These are phyloP conservation scores for Scotopteryx bipunctaria DNA, from an alignment of 2,888 invertebrate genomes.

Conservation along the genomic window DNA sequence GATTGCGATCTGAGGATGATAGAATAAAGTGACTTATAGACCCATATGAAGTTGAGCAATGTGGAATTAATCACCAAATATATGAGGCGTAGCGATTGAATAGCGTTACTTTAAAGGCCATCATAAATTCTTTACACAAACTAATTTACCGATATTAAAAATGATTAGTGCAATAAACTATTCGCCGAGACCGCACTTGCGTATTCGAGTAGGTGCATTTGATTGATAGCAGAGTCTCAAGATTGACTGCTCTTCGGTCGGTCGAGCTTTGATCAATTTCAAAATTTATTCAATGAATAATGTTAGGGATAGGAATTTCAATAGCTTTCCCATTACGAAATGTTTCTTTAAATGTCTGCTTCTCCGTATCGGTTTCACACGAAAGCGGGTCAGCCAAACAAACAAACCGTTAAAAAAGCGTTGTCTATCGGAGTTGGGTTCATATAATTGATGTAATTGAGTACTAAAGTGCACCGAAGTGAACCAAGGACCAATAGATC, in stretches of 20 bases:
- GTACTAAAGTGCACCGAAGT: constrained; percentile 36
- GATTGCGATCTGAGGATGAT: constrained; percentile 24
- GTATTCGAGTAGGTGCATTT: constrained; percentile 3
- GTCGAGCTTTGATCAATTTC: constrained; percentile 52
- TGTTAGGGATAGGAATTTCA: constrained; percentile 22
- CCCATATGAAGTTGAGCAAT: constrained; percentile 17
- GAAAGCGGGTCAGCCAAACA: neutral
- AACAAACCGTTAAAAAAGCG: constrained; percentile 14
- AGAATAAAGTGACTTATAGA: constrained; percentile 20
- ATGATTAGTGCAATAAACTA: constrained; percentile 6
- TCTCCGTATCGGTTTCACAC: constrained; percentile 26
- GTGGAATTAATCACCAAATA: constrained; percentile 32
- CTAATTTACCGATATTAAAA: neutral
- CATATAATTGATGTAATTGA: constrained; percentile 31
- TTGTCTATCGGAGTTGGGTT: constrained; percentile 28
- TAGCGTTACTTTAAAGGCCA: constrained; percentile 18
- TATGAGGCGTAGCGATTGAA: constrained; percentile 28
- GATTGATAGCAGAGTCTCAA: constrained; percentile 40
- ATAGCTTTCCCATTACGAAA: constrained; percentile 37
- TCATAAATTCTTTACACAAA: constrained; percentile 3
- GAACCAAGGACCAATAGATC: constrained; percentile 59
- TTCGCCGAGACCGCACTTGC: neutral
- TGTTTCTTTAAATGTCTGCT: constrained; percentile 38
- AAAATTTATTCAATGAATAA: constrained; percentile 18
- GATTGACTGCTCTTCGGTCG: constrained; percentile 46